Evolutionary conservation across 2,797 vertebrate genomes (phyloP).

Genomic region (Poecile montanus): DNA sequence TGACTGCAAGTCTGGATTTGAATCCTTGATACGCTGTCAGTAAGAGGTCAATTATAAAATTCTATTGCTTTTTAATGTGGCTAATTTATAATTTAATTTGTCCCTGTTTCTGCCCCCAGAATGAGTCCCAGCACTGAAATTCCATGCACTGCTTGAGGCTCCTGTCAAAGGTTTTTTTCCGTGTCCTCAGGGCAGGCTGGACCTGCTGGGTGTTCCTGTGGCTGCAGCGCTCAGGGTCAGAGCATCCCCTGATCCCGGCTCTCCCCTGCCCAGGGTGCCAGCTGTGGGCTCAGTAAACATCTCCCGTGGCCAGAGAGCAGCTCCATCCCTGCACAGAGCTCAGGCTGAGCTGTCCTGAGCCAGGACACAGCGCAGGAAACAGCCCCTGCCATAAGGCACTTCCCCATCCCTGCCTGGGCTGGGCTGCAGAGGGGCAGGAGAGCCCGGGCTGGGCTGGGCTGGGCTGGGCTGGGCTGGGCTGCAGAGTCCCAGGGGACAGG

Average conservation of each 20-base stretch:
- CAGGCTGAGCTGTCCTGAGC: not conserved
- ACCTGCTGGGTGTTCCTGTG: not conserved
- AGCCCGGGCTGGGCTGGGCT: too few species aligned
- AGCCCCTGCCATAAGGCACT: conserved; percentile 65
- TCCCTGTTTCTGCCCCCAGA: not conserved
- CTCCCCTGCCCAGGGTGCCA: too few species aligned
- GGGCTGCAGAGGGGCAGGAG: too few species aligned
- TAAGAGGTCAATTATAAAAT: not conserved
- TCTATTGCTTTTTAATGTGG: not conserved
- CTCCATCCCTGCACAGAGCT: not conserved
- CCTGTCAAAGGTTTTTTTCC: not conserved
- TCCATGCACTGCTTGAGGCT: not conserved
- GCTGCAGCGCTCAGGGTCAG: not conserved
- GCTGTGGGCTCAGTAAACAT: not conserved
- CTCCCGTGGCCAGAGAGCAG: not conserved
- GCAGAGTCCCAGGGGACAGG: not conserved
- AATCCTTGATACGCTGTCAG: not conserved
- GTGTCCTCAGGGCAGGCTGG: not conserved
- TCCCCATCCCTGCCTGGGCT: not conserved
- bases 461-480: not conserved
- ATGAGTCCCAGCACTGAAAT: not conserved
- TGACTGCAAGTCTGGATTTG: not conserved
- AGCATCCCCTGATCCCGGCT: not conserved
- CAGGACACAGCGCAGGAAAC: not conserved
- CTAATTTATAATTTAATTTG: not conserved